phyloP scores from a whole-genome alignment of 2,797 vertebrate species.

The Lagocephalus sceleratus region DNA sequence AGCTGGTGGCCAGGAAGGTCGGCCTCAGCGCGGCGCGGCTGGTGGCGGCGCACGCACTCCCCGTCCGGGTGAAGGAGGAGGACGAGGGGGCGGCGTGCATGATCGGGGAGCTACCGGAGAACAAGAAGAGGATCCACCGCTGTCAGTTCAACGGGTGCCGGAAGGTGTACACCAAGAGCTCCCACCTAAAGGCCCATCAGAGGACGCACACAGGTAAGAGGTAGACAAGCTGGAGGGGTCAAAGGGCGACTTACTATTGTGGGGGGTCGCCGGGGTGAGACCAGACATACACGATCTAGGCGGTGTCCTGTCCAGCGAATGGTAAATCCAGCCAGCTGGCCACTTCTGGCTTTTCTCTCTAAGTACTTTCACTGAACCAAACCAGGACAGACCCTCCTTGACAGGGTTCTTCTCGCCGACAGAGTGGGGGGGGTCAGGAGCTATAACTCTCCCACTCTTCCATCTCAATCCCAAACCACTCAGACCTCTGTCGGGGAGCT shows the following conservation, averaged over 20 bases:
- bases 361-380: slow-evolving; percentile 17
- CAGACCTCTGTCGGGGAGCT: slow-evolving; percentile 75
- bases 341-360: not conserved
- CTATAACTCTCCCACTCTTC: slow-evolving; percentile 73
- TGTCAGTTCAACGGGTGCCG: slow-evolving; percentile 98
- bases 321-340: not conserved
- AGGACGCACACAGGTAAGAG: slow-evolving; percentile 96
- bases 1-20: slow-evolving; percentile 93
- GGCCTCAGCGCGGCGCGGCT: slow-evolving; percentile 84
- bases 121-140: slow-evolving; percentile 98
- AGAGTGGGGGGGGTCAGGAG: slow-evolving; percentile 40
- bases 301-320: not conserved
- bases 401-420: slow-evolving; percentile 61
- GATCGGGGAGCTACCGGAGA: slow-evolving; percentile 84
- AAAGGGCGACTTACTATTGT: not conserved
- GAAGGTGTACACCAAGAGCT: slow-evolving; percentile 99
- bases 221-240: not conserved
- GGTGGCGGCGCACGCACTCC: slow-evolving; percentile 76
- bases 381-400: slow-evolving; percentile 47
- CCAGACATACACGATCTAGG: not conserved
- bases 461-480: slow-evolving; percentile 78
- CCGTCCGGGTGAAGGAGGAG: slow-evolving; percentile 76
- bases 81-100: slow-evolving; percentile 77
- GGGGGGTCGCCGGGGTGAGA: not conserved
- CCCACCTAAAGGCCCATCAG: slow-evolving; percentile 98